A percentile compares a stretch with the other conserved stretches of the same genome.
Conservation (phyloP, 2,113 vertebrate species). For the Sakesphorus luctuosus region DNA sequence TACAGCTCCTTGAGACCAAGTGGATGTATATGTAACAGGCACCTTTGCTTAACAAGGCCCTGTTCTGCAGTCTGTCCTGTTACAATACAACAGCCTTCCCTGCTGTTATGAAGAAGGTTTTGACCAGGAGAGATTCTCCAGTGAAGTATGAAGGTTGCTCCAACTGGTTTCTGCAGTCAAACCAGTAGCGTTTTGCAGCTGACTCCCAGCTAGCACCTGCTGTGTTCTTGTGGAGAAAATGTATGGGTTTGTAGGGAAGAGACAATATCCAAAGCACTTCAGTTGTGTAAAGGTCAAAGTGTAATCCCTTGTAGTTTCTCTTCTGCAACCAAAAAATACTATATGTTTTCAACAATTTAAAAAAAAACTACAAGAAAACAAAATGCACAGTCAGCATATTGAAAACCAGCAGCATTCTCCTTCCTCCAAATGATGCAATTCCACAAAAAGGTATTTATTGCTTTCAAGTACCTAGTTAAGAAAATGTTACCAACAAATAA, state of each 20-base stretch:
- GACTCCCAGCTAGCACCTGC: neutral
- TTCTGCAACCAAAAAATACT: neutral
- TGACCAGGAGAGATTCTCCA: neutral
- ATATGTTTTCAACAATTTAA: neutral
- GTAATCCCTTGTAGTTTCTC: neutral
- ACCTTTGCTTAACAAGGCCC: fast-evolving
- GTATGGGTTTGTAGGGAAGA: neutral
- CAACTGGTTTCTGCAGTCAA: neutral
- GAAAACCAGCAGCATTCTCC: neutral
- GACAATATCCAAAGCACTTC: neutral
- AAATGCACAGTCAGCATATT: neutral
- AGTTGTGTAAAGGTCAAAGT: neutral
- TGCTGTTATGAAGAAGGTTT: neutral
- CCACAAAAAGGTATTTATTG: neutral
- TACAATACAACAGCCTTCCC: neutral
- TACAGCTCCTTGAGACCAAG: neutral
- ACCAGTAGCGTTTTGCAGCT: neutral
- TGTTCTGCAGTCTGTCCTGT: neutral
- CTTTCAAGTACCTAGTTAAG: neutral
- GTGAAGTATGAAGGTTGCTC: neutral
- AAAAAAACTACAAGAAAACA: neutral
- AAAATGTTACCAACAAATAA: neutral
- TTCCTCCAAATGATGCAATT: neutral
- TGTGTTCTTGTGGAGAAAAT: neutral
- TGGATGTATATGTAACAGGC: neutral